A percentile compares a stretch with the other conserved stretches of the same genome.
These are phyloP conservation scores for Plumapathes pennacea DNA, from an alignment of 92 coral and sea anemone genomes.

Conservation along the genomic window DNA sequence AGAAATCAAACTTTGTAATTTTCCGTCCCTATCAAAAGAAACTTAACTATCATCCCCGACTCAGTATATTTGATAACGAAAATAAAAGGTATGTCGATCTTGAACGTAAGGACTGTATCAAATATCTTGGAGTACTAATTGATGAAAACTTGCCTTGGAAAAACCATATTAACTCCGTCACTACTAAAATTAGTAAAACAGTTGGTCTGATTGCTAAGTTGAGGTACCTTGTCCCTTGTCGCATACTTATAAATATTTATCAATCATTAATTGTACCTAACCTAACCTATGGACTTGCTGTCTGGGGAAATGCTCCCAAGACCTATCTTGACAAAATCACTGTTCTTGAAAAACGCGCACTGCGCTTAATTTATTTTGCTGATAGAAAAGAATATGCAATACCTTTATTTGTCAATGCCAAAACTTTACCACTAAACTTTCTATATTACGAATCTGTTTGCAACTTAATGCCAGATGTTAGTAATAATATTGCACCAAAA, in stretches of 20 bases:
- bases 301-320: slow-evolving; percentile 53
- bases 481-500: slow-evolving; percentile 19
- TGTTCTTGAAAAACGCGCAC: slow-evolving; percentile 38
- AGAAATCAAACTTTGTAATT: slow-evolving; percentile 21
- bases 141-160: slow-evolving; percentile 32
- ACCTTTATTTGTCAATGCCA: slow-evolving; percentile 50
- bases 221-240: slow-evolving; percentile 20
- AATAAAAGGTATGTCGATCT: slow-evolving; percentile 7
- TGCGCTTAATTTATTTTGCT: slow-evolving; percentile 28
- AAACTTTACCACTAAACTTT: slow-evolving; percentile 36
- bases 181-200: slow-evolving; percentile 32
- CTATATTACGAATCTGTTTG: slow-evolving; percentile 38
- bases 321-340: slow-evolving; percentile 29
- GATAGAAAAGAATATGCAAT: slow-evolving; percentile 34
- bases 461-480: slow-evolving; percentile 38
- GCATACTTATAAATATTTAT: slow-evolving; percentile 27
- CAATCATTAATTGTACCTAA: slow-evolving; percentile 31
- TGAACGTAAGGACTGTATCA: slow-evolving; percentile 26
- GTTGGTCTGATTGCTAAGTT: slow-evolving; percentile 26
- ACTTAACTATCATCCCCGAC: slow-evolving; percentile 17
- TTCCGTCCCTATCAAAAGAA: slow-evolving; percentile 33
- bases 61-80: slow-evolving; percentile 25
- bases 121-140: slow-evolving; percentile 36
- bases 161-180: slow-evolving; percentile 28
- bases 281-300: slow-evolving; percentile 30